These are phyloP conservation scores for Peromyscus californicus DNA, from an alignment of 2,113 vertebrate species.

Conservation along the genomic window DNA sequence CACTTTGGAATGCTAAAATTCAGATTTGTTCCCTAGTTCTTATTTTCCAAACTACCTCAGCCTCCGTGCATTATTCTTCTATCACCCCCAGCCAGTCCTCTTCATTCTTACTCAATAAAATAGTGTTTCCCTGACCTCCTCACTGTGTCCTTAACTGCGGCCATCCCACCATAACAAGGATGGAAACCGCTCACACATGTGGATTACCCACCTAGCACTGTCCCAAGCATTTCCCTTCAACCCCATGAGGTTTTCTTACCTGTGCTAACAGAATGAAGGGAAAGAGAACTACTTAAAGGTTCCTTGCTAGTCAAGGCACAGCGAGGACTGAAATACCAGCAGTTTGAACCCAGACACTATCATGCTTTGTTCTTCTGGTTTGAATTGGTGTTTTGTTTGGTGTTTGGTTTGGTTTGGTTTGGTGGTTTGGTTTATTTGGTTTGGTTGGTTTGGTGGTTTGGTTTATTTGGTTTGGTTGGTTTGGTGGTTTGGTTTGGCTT, in stretches of 20 bases:
- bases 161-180: neutral
- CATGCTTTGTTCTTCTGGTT: neutral
- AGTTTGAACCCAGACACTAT: neutral
- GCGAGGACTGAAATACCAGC: neutral
- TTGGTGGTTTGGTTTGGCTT: neutral
- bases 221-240: neutral
- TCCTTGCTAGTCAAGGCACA: neutral
- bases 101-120: neutral
- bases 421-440: no score
- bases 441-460: neutral
- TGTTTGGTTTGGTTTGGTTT: neutral
- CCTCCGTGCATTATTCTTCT: neutral
- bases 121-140: neutral
- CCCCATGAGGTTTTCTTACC: neutral
- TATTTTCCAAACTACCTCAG: neutral
- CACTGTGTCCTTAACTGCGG: neutral
- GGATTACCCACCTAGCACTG: no score
- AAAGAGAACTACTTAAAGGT: constrained; percentile 12
- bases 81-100: neutral
- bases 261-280: neutral
- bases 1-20: constrained; percentile 37
- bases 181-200: neutral
- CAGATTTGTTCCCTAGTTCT: neutral
- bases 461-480: neutral
- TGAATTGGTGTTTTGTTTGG: neutral